phyloP scores from a whole-genome alignment of 2,797 vertebrate genomes.

The Lepus oiostolus region DNA sequence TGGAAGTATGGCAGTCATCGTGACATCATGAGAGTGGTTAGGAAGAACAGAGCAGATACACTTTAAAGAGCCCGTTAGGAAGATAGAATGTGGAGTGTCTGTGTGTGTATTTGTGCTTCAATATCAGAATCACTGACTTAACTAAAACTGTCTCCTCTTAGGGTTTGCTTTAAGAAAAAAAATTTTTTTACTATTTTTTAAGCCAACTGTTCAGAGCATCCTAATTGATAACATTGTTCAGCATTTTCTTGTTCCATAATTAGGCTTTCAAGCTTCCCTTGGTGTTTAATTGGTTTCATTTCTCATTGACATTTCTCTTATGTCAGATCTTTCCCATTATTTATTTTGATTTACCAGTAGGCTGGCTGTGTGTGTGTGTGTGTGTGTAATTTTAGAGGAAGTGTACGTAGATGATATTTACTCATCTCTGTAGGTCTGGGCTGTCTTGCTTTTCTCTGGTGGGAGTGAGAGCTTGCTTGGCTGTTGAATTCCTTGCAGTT shows the following conservation, averaged over 20 bases:
- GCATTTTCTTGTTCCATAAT: neutral
- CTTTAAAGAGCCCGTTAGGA: neutral
- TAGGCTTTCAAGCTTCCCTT: neutral
- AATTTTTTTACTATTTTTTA: neutral
- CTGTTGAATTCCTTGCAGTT: neutral
- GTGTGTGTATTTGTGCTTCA: neutral
- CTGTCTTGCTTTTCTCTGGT: neutral
- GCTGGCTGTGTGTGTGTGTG: neutral
- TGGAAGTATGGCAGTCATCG: neutral
- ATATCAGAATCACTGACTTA: neutral
- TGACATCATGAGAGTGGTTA: neutral
- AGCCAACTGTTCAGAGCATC: neutral
- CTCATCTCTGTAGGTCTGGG: neutral
- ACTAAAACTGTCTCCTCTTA: neutral
- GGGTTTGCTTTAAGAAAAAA: neutral
- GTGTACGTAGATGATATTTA: neutral
- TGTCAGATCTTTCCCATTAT: neutral
- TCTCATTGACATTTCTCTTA: neutral
- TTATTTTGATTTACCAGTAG: neutral
- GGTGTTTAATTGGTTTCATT: constrained; percentile 5
- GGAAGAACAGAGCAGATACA: neutral
- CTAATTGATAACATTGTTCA: neutral
- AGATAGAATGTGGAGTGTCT: neutral
- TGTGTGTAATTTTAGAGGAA: neutral
- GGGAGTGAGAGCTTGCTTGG: neutral